These are phyloP conservation scores for Lissonota sp. DNA, from an alignment of 2,888 invertebrate genomes.

Conservation along the genomic window DNA sequence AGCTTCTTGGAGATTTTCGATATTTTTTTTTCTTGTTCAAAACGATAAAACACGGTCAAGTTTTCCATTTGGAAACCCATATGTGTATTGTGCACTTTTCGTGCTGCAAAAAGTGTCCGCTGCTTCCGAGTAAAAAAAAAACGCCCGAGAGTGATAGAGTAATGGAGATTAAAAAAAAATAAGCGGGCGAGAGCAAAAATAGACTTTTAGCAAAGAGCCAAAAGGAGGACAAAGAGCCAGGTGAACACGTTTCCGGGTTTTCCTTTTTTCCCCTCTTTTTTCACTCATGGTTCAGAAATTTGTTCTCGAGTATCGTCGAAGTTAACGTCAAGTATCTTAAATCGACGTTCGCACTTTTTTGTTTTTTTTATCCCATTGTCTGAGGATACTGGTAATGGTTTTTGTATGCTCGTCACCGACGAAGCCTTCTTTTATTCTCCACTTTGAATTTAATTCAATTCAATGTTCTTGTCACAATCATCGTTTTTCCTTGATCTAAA, in stretches of 20 bases:
- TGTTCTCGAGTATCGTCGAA: slow-evolving; percentile 32
- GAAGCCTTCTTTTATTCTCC: not conserved
- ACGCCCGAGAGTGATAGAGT: slow-evolving; percentile 67
- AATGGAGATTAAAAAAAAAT: slow-evolving; percentile 49
- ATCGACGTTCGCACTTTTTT: slow-evolving; percentile 24
- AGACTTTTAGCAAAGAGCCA: slow-evolving; percentile 35
- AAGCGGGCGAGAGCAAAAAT: slow-evolving; percentile 57
- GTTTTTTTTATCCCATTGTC: not conserved
- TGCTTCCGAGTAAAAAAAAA: slow-evolving; percentile 75
- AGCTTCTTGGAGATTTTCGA: too few relatives aligned
- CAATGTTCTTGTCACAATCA: not conserved
- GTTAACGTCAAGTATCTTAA: slow-evolving; percentile 2
- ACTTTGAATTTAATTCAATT: slow-evolving; percentile 1
- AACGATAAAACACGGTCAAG: too few relatives aligned
- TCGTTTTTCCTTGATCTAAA: too few relatives aligned
- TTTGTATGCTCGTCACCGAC: slow-evolving; percentile 55
- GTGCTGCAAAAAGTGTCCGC: slow-evolving; percentile 77
- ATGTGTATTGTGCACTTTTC: slow-evolving; percentile 66
- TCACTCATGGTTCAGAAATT: slow-evolving; percentile 62
- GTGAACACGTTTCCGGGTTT: slow-evolving; percentile 46
- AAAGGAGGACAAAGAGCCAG: slow-evolving; percentile 56
- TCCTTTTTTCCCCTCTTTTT: slow-evolving; percentile 53
- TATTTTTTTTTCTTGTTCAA: too few relatives aligned
- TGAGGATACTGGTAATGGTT: slow-evolving; percentile 23
- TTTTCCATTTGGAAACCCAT: slow-evolving; percentile 60